phyloP scores from a whole-genome alignment of 2,888 invertebrate species.

The Ametastegia equiseti region DNA sequence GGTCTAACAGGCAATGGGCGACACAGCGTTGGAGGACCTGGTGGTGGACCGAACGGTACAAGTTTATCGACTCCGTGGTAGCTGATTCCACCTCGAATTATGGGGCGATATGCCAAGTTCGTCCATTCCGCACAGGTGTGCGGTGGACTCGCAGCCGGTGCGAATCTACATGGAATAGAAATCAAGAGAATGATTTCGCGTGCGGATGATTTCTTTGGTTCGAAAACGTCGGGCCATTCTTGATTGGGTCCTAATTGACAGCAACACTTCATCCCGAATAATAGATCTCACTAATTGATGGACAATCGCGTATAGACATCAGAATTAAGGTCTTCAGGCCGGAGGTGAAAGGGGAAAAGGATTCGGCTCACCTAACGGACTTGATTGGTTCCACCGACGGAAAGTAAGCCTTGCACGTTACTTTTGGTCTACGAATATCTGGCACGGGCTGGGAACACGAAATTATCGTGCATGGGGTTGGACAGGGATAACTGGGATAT shows the following conservation, averaged over 20 bases:
- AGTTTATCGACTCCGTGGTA: conserved; percentile 56
- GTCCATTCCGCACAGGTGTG: conserved; percentile 48
- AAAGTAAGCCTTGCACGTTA: conserved; percentile 52
- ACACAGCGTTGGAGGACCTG: conserved; percentile 51
- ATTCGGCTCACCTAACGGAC: conserved; percentile 32
- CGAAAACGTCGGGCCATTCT: neutral
- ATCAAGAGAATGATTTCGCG: neutral
- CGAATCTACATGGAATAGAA: conserved; percentile 49
- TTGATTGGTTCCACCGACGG: conserved; percentile 35
- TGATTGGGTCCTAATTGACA: neutral
- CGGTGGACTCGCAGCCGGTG: conserved; percentile 41
- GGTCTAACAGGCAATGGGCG: conserved; percentile 52
- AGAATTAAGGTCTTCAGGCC: neutral
- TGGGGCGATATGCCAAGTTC: conserved; percentile 28
- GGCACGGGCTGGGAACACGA: conserved; percentile 51
- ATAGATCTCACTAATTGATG: neutral
- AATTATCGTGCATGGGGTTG: conserved; percentile 51
- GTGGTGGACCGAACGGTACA: conserved; percentile 42
- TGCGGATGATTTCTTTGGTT: neutral
- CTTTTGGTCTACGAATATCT: conserved; percentile 41
- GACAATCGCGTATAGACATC: neutral
- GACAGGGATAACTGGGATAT: conserved; percentile 50
- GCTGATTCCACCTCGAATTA: conserved; percentile 55
- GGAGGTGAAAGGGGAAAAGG: neutral
- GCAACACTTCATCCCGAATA: neutral